phyloP scores from a whole-genome alignment of 2,888 invertebrate genomes.

The Ormia ochracea region DNA sequence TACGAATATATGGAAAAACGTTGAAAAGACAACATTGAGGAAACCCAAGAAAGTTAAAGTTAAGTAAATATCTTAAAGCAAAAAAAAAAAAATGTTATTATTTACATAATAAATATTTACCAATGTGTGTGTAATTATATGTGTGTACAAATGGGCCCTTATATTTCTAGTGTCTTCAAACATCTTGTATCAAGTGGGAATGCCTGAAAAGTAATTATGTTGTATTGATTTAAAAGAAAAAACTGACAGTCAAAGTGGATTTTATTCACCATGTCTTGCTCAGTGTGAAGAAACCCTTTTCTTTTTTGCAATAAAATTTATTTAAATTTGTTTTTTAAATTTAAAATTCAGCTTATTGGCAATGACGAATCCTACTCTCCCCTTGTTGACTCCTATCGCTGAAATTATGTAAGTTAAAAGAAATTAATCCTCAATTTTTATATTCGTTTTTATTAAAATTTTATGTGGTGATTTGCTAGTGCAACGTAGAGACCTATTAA shows the following conservation, averaged over 20 bases:
- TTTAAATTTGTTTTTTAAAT: neutral
- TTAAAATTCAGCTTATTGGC: no score
- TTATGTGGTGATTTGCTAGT: no score
- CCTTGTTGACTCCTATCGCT: neutral
- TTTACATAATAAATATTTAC: constrained; percentile 21
- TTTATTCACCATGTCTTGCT: neutral
- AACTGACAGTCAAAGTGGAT: neutral
- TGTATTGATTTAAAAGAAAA: constrained; percentile 11
- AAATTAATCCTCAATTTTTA: no score
- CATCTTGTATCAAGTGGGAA: neutral
- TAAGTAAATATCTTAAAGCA: constrained; percentile 39
- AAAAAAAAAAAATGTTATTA: constrained; percentile 7
- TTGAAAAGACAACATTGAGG: constrained; percentile 7
- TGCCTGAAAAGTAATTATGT: constrained; percentile 36
- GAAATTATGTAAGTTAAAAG: no score
- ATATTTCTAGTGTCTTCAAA: constrained; percentile 1
- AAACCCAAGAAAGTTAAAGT: constrained; percentile 38
- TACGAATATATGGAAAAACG: constrained; percentile 26
- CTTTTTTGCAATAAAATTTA: neutral
- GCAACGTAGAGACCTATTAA: no score
- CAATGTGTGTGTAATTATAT: neutral
- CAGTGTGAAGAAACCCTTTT: neutral
- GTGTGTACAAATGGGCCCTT: neutral
- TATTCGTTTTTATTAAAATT: no score
- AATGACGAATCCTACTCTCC: neutral